A percentile compares a stretch with the other conserved stretches of the same genome.
Evolutionary conservation across 2,113 vertebrate species (phyloP).

Genomic region (Dicentrarchus labrax): DNA sequence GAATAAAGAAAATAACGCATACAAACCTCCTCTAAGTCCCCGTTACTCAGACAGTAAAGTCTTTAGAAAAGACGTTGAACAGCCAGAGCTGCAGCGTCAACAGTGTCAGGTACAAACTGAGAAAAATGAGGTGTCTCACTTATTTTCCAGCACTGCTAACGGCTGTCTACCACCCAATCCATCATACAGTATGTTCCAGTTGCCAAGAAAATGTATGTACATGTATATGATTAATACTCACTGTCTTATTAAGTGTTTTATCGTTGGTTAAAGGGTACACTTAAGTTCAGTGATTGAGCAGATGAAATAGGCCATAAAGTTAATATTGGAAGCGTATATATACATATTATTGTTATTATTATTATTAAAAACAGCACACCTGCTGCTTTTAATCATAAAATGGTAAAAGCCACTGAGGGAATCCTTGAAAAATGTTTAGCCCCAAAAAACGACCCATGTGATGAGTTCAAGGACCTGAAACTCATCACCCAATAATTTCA

Average conservation of each 20-base stretch:
- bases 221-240: background rate
- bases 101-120: background rate
- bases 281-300: background rate
- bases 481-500: background rate
- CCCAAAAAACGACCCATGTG: background rate
- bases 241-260: background rate
- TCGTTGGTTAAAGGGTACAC: background rate
- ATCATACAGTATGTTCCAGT: background rate
- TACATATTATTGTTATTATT: background rate
- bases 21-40: too few relatives aligned
- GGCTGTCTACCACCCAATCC: conserved; percentile 17
- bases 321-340: too few relatives aligned
- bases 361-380: background rate
- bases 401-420: background rate
- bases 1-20: too few relatives aligned
- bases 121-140: conserved; percentile 24
- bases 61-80: background rate
- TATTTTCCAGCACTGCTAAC: conserved; percentile 2
- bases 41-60: too few relatives aligned
- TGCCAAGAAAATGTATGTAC: background rate
- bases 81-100: background rate
- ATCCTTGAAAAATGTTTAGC: background rate
- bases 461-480: background rate
- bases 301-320: background rate
- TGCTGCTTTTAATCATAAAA: conserved; percentile 11